Conservation (phyloP, 2,797 vertebrate species). For the Melanotaenia nigrans region DNA sequence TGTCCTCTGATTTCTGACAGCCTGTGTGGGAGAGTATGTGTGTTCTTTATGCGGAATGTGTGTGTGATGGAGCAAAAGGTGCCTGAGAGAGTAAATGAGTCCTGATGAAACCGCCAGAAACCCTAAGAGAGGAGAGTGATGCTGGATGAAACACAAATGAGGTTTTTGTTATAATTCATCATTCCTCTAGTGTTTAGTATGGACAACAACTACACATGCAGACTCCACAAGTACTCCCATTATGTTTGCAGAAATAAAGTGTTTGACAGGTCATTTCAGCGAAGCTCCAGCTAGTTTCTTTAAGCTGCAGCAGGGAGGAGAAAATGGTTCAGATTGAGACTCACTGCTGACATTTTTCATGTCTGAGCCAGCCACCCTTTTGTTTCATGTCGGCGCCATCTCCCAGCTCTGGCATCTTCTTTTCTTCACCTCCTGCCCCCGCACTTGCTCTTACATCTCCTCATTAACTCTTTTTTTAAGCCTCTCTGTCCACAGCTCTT, state of each 20-base stretch:
- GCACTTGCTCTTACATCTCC: background rate
- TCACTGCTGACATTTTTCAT: constrained; percentile 28
- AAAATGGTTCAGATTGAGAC: constrained; percentile 7
- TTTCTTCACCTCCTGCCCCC: background rate
- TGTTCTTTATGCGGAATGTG: constrained; percentile 17
- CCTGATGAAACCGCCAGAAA: constrained; percentile 65
- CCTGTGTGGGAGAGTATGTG: constrained; percentile 32
- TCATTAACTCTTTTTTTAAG: constrained; percentile 22
- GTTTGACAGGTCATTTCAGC: constrained; percentile 1
- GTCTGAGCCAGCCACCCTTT: constrained; percentile 22
- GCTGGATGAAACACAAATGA: constrained; percentile 29
- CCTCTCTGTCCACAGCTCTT: background rate
- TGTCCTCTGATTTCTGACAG: constrained; percentile 53
- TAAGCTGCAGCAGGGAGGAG: constrained; percentile 15
- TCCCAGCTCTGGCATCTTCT: constrained; percentile 2
- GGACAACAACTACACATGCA: background rate
- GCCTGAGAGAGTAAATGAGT: constrained; percentile 43
- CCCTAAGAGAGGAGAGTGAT: constrained; percentile 18
- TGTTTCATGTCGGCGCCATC: constrained; percentile 19
- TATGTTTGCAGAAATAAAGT: background rate
- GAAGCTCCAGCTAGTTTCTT: background rate
- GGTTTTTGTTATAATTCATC: constrained; percentile 30
- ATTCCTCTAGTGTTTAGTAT: constrained; percentile 12
- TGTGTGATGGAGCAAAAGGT: constrained; percentile 21
- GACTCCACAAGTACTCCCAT: constrained; percentile 1